Evolutionary conservation across 2,888 invertebrate species (phyloP).

Genomic region (Thecophora atra): DNA sequence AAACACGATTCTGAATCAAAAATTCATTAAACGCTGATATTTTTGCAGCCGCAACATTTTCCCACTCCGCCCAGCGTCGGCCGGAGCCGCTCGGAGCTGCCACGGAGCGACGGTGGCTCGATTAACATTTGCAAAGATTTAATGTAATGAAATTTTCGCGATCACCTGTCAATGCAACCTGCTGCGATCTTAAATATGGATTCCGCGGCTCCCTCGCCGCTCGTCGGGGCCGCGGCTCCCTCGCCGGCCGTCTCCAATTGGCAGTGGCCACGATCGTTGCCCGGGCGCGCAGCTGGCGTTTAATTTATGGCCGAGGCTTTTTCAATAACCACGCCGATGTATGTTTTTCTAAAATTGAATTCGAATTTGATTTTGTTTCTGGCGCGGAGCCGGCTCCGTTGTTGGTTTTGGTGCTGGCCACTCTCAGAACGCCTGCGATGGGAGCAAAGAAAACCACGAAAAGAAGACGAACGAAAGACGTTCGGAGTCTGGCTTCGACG

Average conservation of each 20-base stretch:
- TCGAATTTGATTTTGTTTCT: conserved; percentile 19
- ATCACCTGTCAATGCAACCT: conserved; percentile 57
- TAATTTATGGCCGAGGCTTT: conserved; percentile 37
- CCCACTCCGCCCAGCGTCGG: conserved; percentile 38
- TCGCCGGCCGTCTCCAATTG: conserved; percentile 23
- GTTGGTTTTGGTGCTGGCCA: conserved; percentile 29
- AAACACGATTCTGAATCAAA: conserved; percentile 42
- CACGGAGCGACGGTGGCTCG: conserved; percentile 32
- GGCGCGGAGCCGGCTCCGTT: neutral
- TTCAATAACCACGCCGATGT: conserved; percentile 28
- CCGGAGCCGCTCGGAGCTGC: conserved; percentile 7
- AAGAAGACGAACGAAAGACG: too few species aligned
- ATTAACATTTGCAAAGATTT: conserved; percentile 51
- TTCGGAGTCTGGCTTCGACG: neutral
- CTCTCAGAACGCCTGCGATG: conserved; percentile 16
- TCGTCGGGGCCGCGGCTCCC: neutral
- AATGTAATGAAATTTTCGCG: conserved; percentile 56
- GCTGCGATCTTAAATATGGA: conserved; percentile 53
- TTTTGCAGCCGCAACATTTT: conserved; percentile 52
- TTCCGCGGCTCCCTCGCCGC: conserved; percentile 12
- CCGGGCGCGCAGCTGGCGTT: conserved; percentile 8
- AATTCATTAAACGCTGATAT: conserved; percentile 54
- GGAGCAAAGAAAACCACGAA: too few species aligned
- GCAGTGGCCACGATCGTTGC: conserved; percentile 30
- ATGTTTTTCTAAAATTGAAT: conserved; percentile 36